Conservation (phyloP, 2,888 invertebrate species). For the Archips xylosteana region DNA sequence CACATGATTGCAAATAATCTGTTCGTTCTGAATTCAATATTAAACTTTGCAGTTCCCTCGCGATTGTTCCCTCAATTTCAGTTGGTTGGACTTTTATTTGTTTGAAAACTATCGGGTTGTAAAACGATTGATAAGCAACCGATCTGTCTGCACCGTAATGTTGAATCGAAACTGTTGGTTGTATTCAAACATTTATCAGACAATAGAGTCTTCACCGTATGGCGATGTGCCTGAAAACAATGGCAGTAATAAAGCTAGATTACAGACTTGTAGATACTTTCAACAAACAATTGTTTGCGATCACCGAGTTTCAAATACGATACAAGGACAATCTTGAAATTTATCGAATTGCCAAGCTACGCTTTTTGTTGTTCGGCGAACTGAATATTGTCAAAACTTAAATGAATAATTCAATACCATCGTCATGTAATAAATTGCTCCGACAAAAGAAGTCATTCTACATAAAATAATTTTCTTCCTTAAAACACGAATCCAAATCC, state of each 20-base stretch:
- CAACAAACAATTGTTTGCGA: conserved; percentile 11
- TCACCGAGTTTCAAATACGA: conserved; percentile 4
- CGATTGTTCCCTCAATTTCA: not conserved
- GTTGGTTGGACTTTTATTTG: not conserved
- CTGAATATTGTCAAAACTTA: not conserved
- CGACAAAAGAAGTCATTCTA: not conserved
- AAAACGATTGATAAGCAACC: conserved; percentile 15
- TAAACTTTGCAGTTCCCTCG: conserved; percentile 8
- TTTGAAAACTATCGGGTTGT: conserved; percentile 2
- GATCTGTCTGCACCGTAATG: not conserved
- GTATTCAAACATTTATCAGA: conserved; percentile 9
- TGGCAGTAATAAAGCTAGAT: conserved; percentile 16
- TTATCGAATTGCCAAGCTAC: not conserved
- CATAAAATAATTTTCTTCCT: not conserved
- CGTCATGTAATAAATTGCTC: not conserved
- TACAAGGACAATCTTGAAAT: not conserved
- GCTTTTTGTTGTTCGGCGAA: conserved; percentile 12
- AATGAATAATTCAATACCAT: not conserved
- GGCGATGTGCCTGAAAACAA: conserved; percentile 12
- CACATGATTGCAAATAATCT: conserved; percentile 44
- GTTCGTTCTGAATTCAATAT: conserved; percentile 18
- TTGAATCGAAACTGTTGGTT: conserved; percentile 4
- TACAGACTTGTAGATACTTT: conserved; percentile 13
- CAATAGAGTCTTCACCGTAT: conserved; percentile 3
- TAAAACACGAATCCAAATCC: no score